phyloP scores from a whole-genome alignment of 2,888 invertebrate genomes.

The Mycalesis mineus region DNA sequence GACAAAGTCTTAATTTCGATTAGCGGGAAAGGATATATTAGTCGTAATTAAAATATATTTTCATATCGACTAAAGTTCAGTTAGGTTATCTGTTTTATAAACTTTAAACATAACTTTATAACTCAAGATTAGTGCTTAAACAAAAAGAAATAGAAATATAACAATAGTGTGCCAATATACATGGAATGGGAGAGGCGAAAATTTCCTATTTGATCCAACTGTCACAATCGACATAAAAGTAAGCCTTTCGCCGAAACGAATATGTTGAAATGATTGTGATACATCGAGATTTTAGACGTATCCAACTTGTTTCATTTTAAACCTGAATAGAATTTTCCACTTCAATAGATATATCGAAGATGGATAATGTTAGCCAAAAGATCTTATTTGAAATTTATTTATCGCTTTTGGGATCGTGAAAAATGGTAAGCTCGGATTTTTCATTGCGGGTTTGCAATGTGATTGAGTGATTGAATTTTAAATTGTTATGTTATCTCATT shows the following conservation, averaged over 20 bases:
- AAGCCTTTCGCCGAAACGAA: constrained; percentile 51
- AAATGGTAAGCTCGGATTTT: constrained; percentile 37
- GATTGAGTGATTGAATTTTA: constrained; percentile 34
- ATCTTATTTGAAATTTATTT: constrained; percentile 34
- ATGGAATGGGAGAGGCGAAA: constrained; percentile 53
- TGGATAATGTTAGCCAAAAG: constrained; percentile 25
- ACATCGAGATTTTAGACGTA: constrained; percentile 9
- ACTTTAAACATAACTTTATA: too few species aligned
- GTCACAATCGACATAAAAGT: constrained; percentile 53
- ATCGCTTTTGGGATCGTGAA: constrained; percentile 38
- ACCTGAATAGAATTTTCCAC: constrained; percentile 12
- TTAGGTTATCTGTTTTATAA: too few species aligned
- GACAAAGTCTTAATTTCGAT: too few species aligned
- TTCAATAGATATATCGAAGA: constrained; percentile 13
- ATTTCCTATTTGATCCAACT: constrained; percentile 61
- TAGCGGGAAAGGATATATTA: too few species aligned
- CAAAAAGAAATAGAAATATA: background rate
- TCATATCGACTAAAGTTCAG: too few species aligned
- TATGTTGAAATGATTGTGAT: constrained; percentile 24
- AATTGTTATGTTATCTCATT: too few species aligned
- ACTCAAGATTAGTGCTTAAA: too few species aligned
- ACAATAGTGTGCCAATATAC: constrained; percentile 49
- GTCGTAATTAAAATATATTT: too few species aligned
- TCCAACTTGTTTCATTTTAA: constrained; percentile 5
- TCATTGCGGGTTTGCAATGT: constrained; percentile 33